Conservation (phyloP, 2,888 invertebrate genomes). For the Amblyjoppa proteus region DNA sequence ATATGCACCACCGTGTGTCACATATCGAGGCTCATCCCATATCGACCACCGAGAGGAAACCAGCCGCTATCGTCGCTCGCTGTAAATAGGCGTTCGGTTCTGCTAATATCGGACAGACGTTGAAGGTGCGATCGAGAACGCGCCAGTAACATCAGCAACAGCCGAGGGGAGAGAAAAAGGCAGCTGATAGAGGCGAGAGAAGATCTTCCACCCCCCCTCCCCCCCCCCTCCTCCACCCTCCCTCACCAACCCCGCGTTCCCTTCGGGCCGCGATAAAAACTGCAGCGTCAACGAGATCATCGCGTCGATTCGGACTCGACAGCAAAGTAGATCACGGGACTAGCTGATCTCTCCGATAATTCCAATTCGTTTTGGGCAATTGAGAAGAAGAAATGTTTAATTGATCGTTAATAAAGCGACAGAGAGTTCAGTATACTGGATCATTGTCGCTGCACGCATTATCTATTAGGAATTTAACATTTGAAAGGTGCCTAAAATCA, state of each 20-base stretch:
- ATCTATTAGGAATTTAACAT: constrained; percentile 54
- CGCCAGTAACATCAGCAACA: background rate
- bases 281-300: constrained; percentile 31
- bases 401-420: background rate
- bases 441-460: constrained; percentile 28
- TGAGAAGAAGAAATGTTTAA: background rate
- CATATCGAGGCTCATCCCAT: constrained; percentile 76
- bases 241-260: background rate
- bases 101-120: constrained; percentile 43
- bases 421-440: constrained; percentile 21
- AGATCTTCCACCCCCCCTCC: background rate
- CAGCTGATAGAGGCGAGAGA: constrained; percentile 22
- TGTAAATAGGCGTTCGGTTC: constrained; percentile 50
- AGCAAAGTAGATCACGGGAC: background rate
- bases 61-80: constrained; percentile 28
- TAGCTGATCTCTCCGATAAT: background rate
- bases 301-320: constrained; percentile 1
- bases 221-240: background rate
- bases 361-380: background rate
- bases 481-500: constrained; percentile 78
- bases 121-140: constrained; percentile 12
- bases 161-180: constrained; percentile 1
- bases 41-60: constrained; percentile 74
- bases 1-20: constrained; percentile 63
- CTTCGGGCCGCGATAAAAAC: constrained; percentile 10